phyloP scores from a whole-genome alignment of 2,797 vertebrate species.

The Pangasius larnaudii region DNA sequence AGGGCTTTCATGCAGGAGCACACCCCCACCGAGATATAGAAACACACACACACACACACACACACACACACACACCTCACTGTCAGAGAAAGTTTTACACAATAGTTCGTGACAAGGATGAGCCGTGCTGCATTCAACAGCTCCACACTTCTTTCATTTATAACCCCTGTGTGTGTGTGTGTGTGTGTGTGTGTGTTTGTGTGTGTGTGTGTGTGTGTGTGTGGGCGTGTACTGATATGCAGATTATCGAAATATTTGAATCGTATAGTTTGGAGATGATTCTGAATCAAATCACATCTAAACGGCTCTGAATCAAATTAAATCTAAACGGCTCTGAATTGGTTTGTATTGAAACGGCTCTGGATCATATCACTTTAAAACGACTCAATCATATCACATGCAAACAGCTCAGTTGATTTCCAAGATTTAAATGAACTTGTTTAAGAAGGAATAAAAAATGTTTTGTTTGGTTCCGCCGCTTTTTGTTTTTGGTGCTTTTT shows the following conservation, averaged over 20 bases:
- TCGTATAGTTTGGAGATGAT: no score
- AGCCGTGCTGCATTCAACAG: background rate
- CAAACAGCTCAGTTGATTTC: background rate
- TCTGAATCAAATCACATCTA: background rate
- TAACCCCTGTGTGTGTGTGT: background rate
- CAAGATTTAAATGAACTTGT: background rate
- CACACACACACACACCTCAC: constrained; percentile 1
- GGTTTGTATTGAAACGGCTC: no score
- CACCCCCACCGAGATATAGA: background rate
- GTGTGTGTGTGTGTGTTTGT: background rate
- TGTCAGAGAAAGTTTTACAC: background rate
- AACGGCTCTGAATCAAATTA: background rate
- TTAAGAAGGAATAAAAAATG: background rate
- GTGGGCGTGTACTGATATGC: background rate
- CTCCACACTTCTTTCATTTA: background rate
- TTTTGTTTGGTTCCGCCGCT: background rate
- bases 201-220: background rate
- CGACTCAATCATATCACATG: background rate
- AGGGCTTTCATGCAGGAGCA: constrained; percentile 9
- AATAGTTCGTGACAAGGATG: background rate
- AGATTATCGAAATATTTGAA: background rate
- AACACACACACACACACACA: constrained; percentile 5
- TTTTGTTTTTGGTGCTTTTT: background rate
- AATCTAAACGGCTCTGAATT: background rate
- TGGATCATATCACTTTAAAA: background rate